These are phyloP conservation scores for Leptopilina syphax DNA, from an alignment of 2,888 invertebrate genomes.

Conservation along the genomic window DNA sequence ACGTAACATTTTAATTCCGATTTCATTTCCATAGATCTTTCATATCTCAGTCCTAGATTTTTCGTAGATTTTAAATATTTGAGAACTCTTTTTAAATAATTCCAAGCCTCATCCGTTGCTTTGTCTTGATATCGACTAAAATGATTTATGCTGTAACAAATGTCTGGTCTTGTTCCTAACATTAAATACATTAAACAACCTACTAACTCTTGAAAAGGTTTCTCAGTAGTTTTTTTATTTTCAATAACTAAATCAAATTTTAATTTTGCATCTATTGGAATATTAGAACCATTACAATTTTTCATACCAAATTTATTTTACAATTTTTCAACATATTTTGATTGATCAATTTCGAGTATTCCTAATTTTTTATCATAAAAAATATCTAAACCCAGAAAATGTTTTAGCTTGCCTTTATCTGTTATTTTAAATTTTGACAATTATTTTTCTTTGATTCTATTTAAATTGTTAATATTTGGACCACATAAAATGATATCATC, in stretches of 20 bases:
- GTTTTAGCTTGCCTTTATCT: constrained; percentile 45
- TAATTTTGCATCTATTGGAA: too few species aligned
- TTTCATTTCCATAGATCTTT: background rate
- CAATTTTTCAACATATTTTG: too few species aligned
- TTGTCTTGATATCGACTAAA: constrained; percentile 50
- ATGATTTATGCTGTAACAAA: constrained; percentile 47
- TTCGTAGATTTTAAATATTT: constrained; percentile 47
- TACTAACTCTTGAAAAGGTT: constrained; percentile 42
- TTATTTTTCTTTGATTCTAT: constrained; percentile 37
- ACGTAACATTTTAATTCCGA: constrained; percentile 37
- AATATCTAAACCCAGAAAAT: constrained; percentile 42
- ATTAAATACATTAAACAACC: constrained; percentile 49
- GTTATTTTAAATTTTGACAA: constrained; percentile 46
- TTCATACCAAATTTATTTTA: too few species aligned
- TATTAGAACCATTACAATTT: too few species aligned
- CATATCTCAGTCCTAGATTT: constrained; percentile 25
- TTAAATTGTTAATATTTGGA: constrained; percentile 24
- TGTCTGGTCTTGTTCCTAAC: constrained; percentile 52
- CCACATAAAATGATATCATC: constrained; percentile 44
- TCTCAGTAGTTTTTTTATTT: background rate
- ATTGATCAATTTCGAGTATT: too few species aligned
- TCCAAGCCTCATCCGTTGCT: constrained; percentile 46
- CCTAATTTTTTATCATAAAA: too few species aligned
- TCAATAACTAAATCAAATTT: background rate
- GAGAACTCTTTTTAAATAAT: constrained; percentile 49